Conservation (phyloP, 2,888 invertebrate species). For the Megalurothrips usitatus region DNA sequence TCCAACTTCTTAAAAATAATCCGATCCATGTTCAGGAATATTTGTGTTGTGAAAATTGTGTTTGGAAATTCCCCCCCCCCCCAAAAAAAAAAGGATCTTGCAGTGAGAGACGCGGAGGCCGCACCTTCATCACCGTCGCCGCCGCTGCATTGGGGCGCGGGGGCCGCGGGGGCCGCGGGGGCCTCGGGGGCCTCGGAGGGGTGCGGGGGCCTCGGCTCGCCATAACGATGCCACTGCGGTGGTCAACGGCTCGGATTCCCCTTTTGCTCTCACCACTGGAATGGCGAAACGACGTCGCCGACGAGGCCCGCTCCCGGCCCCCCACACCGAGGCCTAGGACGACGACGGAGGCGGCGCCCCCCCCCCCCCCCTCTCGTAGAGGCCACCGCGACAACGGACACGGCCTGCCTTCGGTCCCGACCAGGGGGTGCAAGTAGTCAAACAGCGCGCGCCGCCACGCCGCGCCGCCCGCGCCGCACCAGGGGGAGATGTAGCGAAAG, state of each 20-base stretch:
- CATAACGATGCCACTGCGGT: not conserved
- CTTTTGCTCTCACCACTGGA: not conserved
- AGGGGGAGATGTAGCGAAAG: conserved; percentile 22
- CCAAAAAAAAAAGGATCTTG: too few species aligned
- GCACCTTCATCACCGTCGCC: too few species aligned
- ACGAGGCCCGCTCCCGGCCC: not conserved
- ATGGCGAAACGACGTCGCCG: too few species aligned
- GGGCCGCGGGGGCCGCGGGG: conserved; percentile 25
- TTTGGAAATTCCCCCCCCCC: too few species aligned
- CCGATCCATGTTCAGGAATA: too few species aligned
- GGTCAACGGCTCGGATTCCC: conserved; percentile 8
- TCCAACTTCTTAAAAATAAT: too few species aligned
- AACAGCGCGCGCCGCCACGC: not conserved
- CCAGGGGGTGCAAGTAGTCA: conserved; percentile 52
- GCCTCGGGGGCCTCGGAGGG: not conserved
- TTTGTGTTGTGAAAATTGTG: too few species aligned
- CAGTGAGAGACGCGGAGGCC: too few species aligned
- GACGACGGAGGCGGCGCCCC: too few species aligned
- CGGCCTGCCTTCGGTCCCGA: not conserved
- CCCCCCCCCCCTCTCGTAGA: too few species aligned
- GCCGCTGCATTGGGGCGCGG: too few species aligned
- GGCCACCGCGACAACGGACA: not conserved
- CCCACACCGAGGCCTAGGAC: not conserved
- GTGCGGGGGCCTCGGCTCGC: not conserved
- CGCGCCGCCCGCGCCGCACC: not conserved